phyloP scores from a whole-genome alignment of 2,888 invertebrate genomes.

The Galerucella nymphaeae region DNA sequence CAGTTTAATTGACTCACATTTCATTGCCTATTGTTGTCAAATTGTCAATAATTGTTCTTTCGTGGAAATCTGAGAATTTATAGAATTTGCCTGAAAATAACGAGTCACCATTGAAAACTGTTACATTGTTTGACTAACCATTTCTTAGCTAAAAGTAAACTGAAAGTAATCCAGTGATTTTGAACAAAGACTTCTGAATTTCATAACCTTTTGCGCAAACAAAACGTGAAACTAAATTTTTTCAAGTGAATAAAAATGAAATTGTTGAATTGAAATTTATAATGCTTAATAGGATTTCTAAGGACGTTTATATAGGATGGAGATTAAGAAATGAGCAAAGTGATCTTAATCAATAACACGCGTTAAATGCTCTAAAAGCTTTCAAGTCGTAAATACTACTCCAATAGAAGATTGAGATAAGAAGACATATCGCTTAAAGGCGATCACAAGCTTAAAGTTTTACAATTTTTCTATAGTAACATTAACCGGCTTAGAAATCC shows the following conservation, averaged over 20 bases:
- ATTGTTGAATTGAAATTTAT: too few relatives aligned
- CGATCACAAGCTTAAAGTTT: slow-evolving; percentile 9
- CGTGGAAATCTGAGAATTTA: not conserved
- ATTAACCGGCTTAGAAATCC: not conserved
- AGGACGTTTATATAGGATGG: too few relatives aligned
- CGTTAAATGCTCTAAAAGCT: not conserved
- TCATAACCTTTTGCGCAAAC: too few relatives aligned
- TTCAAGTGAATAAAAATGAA: too few relatives aligned
- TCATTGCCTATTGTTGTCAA: not conserved
- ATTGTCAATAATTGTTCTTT: not conserved
- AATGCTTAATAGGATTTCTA: too few relatives aligned
- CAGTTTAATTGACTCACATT: not conserved
- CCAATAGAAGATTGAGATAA: slow-evolving; percentile 6
- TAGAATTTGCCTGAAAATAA: not conserved
- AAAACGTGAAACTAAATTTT: too few relatives aligned
- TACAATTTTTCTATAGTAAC: not conserved
- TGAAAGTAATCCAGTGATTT: too few relatives aligned
- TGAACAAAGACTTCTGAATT: not conserved
- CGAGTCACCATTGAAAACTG: too few relatives aligned
- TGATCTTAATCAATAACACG: not conserved
- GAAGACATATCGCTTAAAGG: slow-evolving; percentile 8
- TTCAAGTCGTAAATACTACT: slow-evolving; percentile 6
- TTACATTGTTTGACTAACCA: too few relatives aligned
- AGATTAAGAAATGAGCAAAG: not conserved
- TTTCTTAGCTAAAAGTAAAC: too few relatives aligned